phyloP scores from a whole-genome alignment of 2,797 vertebrate genomes.

The Sebastiscus tertius region DNA sequence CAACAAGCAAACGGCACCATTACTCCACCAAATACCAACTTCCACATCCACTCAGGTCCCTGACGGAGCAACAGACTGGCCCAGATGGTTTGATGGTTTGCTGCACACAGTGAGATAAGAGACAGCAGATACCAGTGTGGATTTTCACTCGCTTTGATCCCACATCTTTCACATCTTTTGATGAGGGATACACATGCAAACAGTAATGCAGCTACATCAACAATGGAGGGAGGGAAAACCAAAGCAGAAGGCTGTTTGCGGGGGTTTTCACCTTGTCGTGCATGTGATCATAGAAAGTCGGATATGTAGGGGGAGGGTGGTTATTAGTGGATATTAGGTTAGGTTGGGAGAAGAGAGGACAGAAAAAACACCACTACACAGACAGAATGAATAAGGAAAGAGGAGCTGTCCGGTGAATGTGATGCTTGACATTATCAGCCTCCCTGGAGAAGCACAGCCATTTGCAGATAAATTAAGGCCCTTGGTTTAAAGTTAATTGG shows the following conservation, averaged over 20 bases:
- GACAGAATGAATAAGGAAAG: conserved; percentile 13
- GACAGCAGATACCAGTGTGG: neutral
- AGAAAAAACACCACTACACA: neutral
- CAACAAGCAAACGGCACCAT: neutral
- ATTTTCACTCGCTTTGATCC: neutral
- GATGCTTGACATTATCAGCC: conserved; percentile 60
- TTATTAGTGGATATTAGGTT: neutral
- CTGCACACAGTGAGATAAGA: neutral
- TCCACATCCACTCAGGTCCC: neutral
- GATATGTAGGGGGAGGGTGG: neutral
- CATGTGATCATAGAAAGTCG: neutral
- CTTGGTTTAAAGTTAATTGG: conserved; percentile 77
- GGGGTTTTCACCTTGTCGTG: neutral
- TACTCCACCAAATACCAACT: neutral
- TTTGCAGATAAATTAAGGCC: conserved; percentile 71
- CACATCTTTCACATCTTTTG: neutral
- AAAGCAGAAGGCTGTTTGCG: neutral
- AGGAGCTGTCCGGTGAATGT: conserved; percentile 46
- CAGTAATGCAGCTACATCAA: neutral
- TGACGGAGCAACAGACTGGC: neutral
- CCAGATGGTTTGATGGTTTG: neutral
- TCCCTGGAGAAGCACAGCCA: conserved; percentile 56
- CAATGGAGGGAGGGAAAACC: neutral
- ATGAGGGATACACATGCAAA: neutral
- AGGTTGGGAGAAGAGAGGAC: neutral